phyloP scores from a whole-genome alignment of 2,797 vertebrate genomes.

The Pantherophis alleghaniensis region DNA sequence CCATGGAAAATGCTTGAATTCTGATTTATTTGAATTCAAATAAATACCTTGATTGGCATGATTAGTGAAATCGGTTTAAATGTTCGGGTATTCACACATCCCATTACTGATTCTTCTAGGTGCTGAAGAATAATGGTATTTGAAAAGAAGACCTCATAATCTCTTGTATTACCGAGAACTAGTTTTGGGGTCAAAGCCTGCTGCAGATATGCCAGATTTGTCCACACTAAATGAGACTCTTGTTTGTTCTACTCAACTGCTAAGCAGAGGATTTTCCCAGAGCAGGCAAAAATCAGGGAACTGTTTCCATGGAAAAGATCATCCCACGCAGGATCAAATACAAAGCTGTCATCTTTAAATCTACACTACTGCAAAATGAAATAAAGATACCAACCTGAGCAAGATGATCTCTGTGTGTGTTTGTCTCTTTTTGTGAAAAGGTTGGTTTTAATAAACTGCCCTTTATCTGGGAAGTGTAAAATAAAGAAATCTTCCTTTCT shows the following conservation, averaged over 20 bases:
- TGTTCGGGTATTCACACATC: neutral
- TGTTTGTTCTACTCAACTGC: neutral
- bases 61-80: neutral
- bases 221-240: neutral
- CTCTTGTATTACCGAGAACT: neutral
- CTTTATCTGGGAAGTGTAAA: neutral
- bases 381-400: neutral
- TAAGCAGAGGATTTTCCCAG: neutral
- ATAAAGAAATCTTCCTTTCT: neutral
- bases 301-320: neutral
- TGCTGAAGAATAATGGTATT: neutral
- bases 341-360: neutral
- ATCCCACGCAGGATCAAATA: neutral
- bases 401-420: neutral
- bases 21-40: neutral
- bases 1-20: neutral
- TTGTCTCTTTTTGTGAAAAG: neutral
- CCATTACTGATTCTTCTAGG: neutral
- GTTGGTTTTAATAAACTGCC: neutral
- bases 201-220: neutral
- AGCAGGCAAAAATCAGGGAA: neutral
- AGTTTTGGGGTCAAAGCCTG: neutral
- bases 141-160: neutral
- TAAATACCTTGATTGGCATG: neutral
- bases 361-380: neutral